A percentile compares a stretch with the other conserved stretches of the same genome.
phyloP scores from a whole-genome alignment of 2,888 invertebrate genomes.

The Heliconius erato region DNA sequence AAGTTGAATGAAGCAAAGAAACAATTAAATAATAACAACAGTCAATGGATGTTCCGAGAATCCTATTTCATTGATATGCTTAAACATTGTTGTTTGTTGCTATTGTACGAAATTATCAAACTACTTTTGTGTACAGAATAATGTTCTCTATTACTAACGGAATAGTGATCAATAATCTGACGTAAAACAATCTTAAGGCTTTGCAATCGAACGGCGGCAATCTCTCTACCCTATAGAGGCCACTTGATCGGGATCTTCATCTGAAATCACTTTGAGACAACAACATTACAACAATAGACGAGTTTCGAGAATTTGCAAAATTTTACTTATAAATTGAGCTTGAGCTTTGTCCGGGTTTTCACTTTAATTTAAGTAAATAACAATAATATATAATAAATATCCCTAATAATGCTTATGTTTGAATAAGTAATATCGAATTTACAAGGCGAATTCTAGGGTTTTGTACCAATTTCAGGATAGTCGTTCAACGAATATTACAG shows the following conservation, averaged over 20 bases:
- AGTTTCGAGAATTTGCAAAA: conserved; percentile 9
- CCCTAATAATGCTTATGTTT: too few relatives aligned
- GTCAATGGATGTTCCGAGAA: not conserved
- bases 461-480: too few relatives aligned
- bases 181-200: conserved; percentile 39
- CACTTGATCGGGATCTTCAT: conserved; percentile 42
- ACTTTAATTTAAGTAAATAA: not conserved
- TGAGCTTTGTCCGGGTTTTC: not conserved
- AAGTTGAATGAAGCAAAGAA: not conserved
- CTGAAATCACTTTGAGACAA: conserved; percentile 37
- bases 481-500: too few relatives aligned
- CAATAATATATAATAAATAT: too few relatives aligned
- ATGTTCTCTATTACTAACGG: conserved; percentile 16
- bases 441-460: too few relatives aligned
- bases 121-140: not conserved
- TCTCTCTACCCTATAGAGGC: conserved; percentile 41
- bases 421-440: too few relatives aligned
- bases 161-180: conserved; percentile 33
- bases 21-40: not conserved
- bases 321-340: not conserved
- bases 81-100: conserved; percentile 14
- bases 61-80: conserved; percentile 14
- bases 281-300: conserved; percentile 37
- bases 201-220: conserved; percentile 40
- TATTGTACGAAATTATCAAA: not conserved